These are phyloP conservation scores for Rhadina sibilatrix DNA, from an alignment of 2,113 vertebrate genomes.

Conservation along the genomic window DNA sequence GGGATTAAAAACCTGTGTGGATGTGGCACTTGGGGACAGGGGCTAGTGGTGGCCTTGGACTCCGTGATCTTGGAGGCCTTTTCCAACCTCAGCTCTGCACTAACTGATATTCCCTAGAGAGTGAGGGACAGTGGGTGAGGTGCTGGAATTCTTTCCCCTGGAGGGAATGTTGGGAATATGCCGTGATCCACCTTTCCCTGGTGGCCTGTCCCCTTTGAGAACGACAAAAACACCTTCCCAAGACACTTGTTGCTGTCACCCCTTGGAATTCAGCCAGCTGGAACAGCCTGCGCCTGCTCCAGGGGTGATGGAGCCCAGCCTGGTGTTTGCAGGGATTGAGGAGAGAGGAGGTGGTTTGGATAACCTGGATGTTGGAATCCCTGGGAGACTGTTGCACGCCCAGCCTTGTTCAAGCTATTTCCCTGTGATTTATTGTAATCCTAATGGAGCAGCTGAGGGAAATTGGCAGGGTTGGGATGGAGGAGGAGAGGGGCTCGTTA, in stretches of 20 bases:
- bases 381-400: background rate
- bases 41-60: background rate
- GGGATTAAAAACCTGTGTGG: background rate
- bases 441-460: background rate
- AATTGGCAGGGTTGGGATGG: background rate
- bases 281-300: background rate
- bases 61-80: rapidly evolving
- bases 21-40: background rate
- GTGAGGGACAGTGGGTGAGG: background rate
- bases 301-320: background rate
- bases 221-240: background rate
- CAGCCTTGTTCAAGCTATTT: background rate
- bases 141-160: background rate
- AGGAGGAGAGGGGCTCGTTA: background rate
- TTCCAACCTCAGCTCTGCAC: background rate
- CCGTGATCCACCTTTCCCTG: background rate
- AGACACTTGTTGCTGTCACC: background rate
- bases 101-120: rapidly evolving
- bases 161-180: background rate
- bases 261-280: background rate
- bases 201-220: background rate
- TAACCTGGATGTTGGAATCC: background rate
- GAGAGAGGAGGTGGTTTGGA: background rate
- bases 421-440: background rate
- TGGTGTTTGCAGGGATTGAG: background rate